Percentiles rank a stretch among this genome's conserved stretches.
Conservation (phyloP, 2,113 vertebrate genomes). For the Lepus timidus region DNA sequence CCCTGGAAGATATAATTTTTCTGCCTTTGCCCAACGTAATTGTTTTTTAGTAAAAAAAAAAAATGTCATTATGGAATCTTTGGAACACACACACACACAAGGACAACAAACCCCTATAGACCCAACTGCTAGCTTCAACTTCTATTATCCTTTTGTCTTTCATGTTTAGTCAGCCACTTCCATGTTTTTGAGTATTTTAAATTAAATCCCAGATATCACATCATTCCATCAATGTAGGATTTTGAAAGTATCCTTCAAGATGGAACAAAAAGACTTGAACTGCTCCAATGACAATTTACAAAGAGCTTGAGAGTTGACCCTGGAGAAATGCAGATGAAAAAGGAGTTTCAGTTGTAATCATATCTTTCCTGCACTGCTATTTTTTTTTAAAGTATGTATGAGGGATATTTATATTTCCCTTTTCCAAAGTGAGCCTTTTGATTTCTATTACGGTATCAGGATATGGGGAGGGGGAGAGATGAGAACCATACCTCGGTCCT, state of each 20-base stretch:
- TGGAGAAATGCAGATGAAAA: not conserved
- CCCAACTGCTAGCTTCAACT: not conserved
- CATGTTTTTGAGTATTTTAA: conserved; percentile 29
- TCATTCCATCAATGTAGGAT: not conserved
- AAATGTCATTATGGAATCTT: conserved; percentile 14
- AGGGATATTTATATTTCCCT: not conserved
- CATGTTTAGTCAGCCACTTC: not conserved
- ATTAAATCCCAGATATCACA: not conserved
- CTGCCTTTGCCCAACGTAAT: conserved; percentile 13
- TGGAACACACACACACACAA: not conserved
- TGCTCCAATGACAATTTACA: conserved; percentile 12
- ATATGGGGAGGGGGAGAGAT: not conserved
- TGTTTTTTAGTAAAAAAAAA: not conserved
- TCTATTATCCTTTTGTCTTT: conserved; percentile 2
- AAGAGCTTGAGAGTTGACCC: not conserved
- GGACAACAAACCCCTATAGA: not conserved
- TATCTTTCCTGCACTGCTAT: not conserved
- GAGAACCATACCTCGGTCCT: not conserved
- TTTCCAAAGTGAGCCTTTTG: not conserved
- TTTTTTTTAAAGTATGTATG: conserved; percentile 25
- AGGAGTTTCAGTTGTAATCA: not conserved
- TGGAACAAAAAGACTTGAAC: conserved; percentile 19
- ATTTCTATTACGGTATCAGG: not conserved
- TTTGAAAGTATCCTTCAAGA: conserved; percentile 57
- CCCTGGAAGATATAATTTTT: not conserved